These are phyloP conservation scores for Prinia subflava DNA, from an alignment of 2,113 vertebrate genomes.

Conservation along the genomic window DNA sequence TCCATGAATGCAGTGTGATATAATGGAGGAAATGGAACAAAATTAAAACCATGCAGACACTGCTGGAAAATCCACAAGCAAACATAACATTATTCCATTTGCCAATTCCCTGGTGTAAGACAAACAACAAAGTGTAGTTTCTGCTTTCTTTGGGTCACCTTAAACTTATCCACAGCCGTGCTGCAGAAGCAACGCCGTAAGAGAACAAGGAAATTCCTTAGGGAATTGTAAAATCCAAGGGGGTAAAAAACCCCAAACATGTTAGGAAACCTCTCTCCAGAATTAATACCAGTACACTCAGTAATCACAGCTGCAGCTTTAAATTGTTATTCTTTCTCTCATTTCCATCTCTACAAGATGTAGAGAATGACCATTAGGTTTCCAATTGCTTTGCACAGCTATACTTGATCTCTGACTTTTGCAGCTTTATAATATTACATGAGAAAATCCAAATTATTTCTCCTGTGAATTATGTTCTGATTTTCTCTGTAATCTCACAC, in stretches of 20 bases:
- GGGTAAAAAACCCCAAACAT: rapidly evolving
- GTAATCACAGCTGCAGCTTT: not conserved
- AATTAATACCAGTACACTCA: rapidly evolving
- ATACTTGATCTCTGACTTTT: not conserved
- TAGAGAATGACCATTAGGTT: not conserved
- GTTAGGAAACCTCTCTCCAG: not conserved
- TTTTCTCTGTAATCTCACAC: not conserved
- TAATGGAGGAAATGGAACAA: not conserved
- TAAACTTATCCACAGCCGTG: not conserved
- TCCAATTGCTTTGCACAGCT: not conserved
- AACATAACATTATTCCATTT: not conserved
- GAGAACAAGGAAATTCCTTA: not conserved
- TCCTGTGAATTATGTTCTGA: not conserved
- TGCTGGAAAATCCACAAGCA: not conserved
- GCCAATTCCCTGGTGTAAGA: not conserved
- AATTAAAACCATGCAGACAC: not conserved
- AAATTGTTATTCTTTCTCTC: not conserved
- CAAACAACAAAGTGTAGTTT: not conserved
- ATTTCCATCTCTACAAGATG: not conserved
- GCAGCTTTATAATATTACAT: not conserved
- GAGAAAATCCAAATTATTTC: not conserved
- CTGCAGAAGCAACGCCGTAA: not conserved
- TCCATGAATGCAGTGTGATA: not conserved
- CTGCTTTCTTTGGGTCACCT: not conserved
- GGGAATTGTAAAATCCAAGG: not conserved